Conservation (phyloP, 2,113 vertebrate species). For the Anarhynchus alexandrinus region DNA sequence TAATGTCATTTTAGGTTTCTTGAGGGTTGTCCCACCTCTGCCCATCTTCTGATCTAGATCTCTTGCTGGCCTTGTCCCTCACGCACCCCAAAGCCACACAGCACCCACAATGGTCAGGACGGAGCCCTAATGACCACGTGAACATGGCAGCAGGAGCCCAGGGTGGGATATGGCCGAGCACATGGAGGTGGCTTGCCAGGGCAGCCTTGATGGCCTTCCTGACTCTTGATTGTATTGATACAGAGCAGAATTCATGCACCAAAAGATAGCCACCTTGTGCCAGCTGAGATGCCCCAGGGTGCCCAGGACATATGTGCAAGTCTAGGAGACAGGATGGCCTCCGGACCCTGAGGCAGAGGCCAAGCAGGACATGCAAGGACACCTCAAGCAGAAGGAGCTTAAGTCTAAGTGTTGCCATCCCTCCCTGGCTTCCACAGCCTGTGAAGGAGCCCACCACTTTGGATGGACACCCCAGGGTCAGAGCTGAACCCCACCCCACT, state of each 20-base stretch:
- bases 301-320: background rate
- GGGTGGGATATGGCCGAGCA: background rate
- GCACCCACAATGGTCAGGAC: background rate
- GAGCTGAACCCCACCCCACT: background rate
- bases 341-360: background rate
- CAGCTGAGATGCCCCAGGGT: background rate
- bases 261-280: background rate
- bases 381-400: background rate
- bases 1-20: background rate
- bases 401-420: background rate
- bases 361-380: background rate
- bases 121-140: background rate
- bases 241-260: background rate
- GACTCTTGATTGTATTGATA: background rate
- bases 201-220: background rate
- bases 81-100: background rate
- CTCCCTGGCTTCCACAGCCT: background rate
- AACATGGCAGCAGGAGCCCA: background rate
- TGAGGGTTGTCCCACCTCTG: background rate
- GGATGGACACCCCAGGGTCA: background rate
- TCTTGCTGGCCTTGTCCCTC: background rate
- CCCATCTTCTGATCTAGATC: background rate
- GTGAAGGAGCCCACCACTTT: background rate
- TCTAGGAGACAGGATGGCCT: background rate
- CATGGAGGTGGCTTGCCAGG: background rate